Conservation (phyloP, 2,113 vertebrate species). For the Microcebus griseorufus region DNA sequence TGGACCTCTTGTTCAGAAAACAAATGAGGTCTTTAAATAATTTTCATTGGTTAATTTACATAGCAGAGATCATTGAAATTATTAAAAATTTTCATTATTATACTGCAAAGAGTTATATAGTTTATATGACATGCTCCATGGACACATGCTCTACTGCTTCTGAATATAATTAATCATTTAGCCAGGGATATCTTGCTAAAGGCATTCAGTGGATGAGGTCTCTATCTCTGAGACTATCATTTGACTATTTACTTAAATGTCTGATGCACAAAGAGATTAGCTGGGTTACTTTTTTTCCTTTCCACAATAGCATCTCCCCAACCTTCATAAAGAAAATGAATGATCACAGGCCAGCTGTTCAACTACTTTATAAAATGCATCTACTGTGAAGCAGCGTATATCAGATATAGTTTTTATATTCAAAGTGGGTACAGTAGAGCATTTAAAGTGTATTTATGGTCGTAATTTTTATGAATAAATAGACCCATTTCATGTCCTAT, state of each 20-base stretch:
- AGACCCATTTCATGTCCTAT: not conserved
- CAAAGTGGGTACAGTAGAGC: not conserved
- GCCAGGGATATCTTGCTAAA: not conserved
- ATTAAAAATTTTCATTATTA: not conserved
- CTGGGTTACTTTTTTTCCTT: not conserved
- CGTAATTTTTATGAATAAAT: not conserved
- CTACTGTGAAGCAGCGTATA: not conserved
- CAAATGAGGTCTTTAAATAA: not conserved
- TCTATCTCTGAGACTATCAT: not conserved
- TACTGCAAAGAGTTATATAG: not conserved
- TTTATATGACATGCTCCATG: not conserved
- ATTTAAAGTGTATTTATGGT: not conserved
- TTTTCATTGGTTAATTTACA: not conserved
- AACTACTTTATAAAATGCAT: not conserved
- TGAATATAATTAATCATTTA: conserved; percentile 3
- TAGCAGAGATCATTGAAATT: not conserved
- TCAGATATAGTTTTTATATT: not conserved
- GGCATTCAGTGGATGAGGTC: not conserved
- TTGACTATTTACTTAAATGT: not conserved
- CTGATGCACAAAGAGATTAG: not conserved
- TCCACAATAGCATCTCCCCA: not conserved
- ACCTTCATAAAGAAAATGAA: not conserved
- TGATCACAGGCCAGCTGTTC: not conserved
- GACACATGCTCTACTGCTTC: not conserved
- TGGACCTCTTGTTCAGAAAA: not conserved